Conservation (phyloP, 2,113 vertebrate genomes). For the Melanocharis versteri region DNA sequence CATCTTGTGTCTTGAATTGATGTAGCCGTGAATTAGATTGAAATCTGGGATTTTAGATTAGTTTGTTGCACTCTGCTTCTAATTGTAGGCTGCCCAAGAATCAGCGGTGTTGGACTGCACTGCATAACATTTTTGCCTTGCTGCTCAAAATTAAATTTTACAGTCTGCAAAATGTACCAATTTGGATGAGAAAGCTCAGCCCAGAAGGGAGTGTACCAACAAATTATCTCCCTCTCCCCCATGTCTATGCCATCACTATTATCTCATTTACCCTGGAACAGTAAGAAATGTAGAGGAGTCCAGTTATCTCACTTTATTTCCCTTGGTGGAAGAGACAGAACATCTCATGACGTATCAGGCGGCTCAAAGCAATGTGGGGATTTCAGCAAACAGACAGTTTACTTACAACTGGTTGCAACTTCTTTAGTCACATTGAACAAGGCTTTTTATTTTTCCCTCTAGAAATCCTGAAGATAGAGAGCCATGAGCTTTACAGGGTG, state of each 20-base stretch:
- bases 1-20: background rate
- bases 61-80: background rate
- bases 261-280: background rate
- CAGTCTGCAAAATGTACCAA: background rate
- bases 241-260: background rate
- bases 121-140: background rate
- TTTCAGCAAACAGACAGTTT: background rate
- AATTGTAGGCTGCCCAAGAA: background rate
- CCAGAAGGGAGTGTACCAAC: background rate
- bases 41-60: background rate
- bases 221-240: background rate
- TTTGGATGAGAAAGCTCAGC: background rate
- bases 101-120: background rate
- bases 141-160: background rate
- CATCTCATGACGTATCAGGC: background rate
- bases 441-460: background rate
- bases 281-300: background rate
- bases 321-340: background rate
- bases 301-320: background rate
- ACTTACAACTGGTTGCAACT: background rate
- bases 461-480: background rate
- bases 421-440: background rate
- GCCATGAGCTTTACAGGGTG: background rate
- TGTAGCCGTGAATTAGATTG: background rate
- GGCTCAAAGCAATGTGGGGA: background rate